Percentiles rank a stretch among this genome's conserved stretches.
Conservation (phyloP, 2,888 invertebrate species). For the Laothoe populi region DNA sequence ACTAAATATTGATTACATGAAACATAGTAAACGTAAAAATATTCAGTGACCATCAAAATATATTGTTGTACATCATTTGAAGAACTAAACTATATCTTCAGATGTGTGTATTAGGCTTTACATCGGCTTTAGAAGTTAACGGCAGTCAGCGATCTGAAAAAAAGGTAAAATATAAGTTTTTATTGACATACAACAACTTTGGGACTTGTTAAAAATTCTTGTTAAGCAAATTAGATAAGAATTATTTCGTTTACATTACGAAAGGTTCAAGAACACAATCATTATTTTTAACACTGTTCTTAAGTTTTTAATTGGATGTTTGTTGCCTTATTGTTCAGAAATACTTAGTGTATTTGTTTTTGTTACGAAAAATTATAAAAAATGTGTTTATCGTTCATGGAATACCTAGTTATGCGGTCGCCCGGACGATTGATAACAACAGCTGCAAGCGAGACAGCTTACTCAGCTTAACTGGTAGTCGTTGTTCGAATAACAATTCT, state of each 20-base stretch:
- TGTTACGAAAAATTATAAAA: too few species aligned
- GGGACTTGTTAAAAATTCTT: background rate
- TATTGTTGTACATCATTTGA: background rate
- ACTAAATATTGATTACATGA: background rate
- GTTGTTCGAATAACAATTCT: too few species aligned
- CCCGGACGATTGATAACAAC: too few species aligned
- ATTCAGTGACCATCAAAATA: background rate
- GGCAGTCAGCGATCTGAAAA: slow-evolving; percentile 2
- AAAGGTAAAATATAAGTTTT: background rate
- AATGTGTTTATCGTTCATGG: too few species aligned
- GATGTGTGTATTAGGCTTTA: background rate
- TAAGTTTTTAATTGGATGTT: too few species aligned
- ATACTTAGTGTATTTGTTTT: too few species aligned
- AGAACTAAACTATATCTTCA: background rate
- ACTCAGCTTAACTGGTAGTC: too few species aligned
- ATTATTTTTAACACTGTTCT: too few species aligned
- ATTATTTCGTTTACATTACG: slow-evolving; percentile 2
- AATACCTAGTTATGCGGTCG: too few species aligned
- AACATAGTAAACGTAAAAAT: background rate
- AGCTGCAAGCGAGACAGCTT: too few species aligned
- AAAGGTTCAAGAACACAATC: background rate
- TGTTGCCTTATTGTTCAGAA: too few species aligned
- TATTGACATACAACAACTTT: background rate
- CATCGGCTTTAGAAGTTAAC: background rate
- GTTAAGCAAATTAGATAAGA: background rate